Conservation (phyloP, 2,797 vertebrate species). For the Sebastes baramenuke region DNA sequence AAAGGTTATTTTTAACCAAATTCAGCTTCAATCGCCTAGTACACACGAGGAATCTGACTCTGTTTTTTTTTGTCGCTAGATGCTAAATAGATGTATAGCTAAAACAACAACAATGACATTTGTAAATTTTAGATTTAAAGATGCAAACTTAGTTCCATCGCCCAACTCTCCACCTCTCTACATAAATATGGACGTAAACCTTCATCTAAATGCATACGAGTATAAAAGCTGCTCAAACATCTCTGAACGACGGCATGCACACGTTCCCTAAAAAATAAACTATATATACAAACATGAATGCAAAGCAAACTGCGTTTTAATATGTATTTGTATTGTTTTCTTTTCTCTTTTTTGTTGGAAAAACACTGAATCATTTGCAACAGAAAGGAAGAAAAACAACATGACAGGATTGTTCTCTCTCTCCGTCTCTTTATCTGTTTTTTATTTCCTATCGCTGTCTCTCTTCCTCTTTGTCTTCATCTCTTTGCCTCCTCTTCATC, state of each 20-base stretch:
- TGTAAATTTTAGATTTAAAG: no score
- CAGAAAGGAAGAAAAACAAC: neutral
- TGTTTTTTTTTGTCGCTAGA: no score
- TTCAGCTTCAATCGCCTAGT: no score
- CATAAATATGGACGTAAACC: no score
- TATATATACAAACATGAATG: neutral
- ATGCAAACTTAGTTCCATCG: no score
- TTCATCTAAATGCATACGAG: no score
- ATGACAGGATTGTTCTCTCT: conserved; percentile 1
- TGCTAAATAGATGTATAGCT: no score
- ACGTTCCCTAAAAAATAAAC: neutral
- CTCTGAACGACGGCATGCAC: neutral
- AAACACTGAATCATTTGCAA: neutral
- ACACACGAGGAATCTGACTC: no score
- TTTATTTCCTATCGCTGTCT: neutral
- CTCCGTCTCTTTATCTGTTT: neutral
- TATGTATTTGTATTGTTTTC: neutral
- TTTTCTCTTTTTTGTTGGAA: neutral
- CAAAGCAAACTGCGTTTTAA: neutral
- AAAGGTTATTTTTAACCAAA: no score
- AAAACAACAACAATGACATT: no score
- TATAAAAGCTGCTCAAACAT: neutral
- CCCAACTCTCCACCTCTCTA: no score
- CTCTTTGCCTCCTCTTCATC: conserved; percentile 35
- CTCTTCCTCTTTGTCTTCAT: conserved; percentile 40